A percentile compares a stretch with the other conserved stretches of the same genome.
These are phyloP conservation scores for Dimorphilus gyrociliatus DNA, from an alignment of 2,888 invertebrate species.

Conservation along the genomic window DNA sequence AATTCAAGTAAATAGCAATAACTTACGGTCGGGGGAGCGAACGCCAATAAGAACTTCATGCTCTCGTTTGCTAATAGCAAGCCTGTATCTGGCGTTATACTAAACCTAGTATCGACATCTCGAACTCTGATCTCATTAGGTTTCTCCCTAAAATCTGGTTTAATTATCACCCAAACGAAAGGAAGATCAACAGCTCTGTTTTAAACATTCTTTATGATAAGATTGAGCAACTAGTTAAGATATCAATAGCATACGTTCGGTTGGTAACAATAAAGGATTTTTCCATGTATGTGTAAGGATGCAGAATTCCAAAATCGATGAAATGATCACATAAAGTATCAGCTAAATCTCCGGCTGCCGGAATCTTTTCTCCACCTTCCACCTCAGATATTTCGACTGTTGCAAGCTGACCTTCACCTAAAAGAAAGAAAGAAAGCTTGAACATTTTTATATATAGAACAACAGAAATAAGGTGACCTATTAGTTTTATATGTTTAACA, in stretches of 20 bases:
- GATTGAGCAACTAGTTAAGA: neutral
- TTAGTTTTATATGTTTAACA: slow-evolving; percentile 23
- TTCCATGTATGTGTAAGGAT: slow-evolving; percentile 33
- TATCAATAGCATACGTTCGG: slow-evolving; percentile 18
- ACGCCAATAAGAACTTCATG: slow-evolving; percentile 26
- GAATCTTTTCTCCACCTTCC: slow-evolving; percentile 22
- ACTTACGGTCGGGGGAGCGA: slow-evolving; percentile 31
- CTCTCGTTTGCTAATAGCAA: slow-evolving; percentile 15
- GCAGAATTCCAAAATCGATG: slow-evolving; percentile 27
- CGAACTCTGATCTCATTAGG: slow-evolving; percentile 14
- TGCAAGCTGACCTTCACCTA: slow-evolving; percentile 28
- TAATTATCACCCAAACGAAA: slow-evolving; percentile 32
- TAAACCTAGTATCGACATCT: slow-evolving; percentile 30
- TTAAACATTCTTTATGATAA: slow-evolving; percentile 1
- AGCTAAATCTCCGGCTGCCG: slow-evolving; percentile 22
- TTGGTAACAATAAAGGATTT: slow-evolving; percentile 22
- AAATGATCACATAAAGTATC: slow-evolving; percentile 27
- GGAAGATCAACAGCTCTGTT: slow-evolving; percentile 27
- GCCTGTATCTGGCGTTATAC: slow-evolving; percentile 27
- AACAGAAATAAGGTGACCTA: slow-evolving; percentile 17
- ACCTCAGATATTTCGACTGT: slow-evolving; percentile 19
- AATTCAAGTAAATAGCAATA: neutral
- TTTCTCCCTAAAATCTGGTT: slow-evolving; percentile 18
- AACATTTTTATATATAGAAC: neutral
- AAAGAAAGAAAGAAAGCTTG: neutral